phyloP scores from a whole-genome alignment of 2,888 invertebrate genomes.

The Drosophila greeni region DNA sequence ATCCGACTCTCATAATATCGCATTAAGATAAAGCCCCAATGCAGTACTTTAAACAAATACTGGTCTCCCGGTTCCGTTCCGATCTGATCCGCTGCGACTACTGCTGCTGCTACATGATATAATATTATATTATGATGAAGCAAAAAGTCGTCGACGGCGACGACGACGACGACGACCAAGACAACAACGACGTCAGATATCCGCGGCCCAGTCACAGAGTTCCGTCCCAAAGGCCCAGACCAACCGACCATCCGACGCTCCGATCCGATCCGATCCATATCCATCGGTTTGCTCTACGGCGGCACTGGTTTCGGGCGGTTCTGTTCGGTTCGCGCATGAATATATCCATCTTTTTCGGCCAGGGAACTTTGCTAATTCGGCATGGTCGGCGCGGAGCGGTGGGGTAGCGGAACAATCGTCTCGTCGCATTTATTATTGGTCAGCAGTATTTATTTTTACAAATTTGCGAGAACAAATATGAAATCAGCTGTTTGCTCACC shows the following conservation, averaged over 20 bases:
- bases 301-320: constrained; percentile 42
- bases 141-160: constrained; percentile 15
- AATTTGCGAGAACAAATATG: constrained; percentile 26
- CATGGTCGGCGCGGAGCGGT: background rate
- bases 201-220: constrained; percentile 21
- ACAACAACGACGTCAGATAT: constrained; percentile 27
- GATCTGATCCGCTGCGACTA: background rate
- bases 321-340: constrained; percentile 22
- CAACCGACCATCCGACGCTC: constrained; percentile 12
- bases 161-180: constrained; percentile 15
- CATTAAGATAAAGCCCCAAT: constrained; percentile 61
- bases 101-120: constrained; percentile 15
- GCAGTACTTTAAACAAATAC: constrained; percentile 68
- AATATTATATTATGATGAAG: constrained; percentile 15
- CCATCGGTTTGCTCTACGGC: constrained; percentile 7
- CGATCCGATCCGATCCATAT: constrained; percentile 22
- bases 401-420: constrained; percentile 26
- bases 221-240: constrained; percentile 19
- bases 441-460: constrained; percentile 34
- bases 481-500: constrained; percentile 31
- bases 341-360: constrained; percentile 29
- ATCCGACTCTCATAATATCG: constrained; percentile 25
- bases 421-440: constrained; percentile 32
- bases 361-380: constrained; percentile 37
- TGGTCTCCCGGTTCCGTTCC: constrained; percentile 1